Evolutionary conservation across 2,888 invertebrate genomes (phyloP).

Genomic region (Tetranychus piercei): DNA sequence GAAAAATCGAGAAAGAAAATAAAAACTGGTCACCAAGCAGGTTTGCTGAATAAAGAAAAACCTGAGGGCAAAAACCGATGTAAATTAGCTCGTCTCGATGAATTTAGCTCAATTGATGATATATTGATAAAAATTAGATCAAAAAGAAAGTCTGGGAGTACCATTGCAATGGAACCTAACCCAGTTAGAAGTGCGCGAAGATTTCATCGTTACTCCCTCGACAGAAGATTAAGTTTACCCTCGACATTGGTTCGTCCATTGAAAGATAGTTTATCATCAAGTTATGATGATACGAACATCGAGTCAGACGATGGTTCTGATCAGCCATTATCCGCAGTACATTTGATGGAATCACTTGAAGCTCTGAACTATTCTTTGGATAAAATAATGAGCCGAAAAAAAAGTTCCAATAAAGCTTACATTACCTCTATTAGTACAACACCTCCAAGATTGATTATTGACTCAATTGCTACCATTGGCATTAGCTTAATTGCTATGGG

Average conservation of each 20-base stretch:
- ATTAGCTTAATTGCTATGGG: background rate
- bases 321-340: background rate
- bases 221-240: background rate
- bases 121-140: too few relatives aligned
- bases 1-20: too few relatives aligned
- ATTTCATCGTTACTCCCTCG: too few relatives aligned
- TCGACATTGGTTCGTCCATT: background rate
- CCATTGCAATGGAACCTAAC: too few relatives aligned
- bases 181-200: too few relatives aligned
- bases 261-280: background rate
- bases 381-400: background rate
- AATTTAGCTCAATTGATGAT: too few relatives aligned
- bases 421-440: background rate
- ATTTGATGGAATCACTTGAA: background rate
- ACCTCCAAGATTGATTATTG: background rate
- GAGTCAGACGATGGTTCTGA: background rate
- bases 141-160: too few relatives aligned
- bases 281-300: background rate
- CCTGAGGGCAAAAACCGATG: too few relatives aligned
- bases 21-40: too few relatives aligned
- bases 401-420: background rate
- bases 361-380: background rate
- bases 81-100: too few relatives aligned
- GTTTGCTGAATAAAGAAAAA: too few relatives aligned
- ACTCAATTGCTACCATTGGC: background rate